A percentile compares a stretch with the other conserved stretches of the same genome.
Conservation (phyloP, 2,113 vertebrate species). For the Seriola aureovittata region DNA sequence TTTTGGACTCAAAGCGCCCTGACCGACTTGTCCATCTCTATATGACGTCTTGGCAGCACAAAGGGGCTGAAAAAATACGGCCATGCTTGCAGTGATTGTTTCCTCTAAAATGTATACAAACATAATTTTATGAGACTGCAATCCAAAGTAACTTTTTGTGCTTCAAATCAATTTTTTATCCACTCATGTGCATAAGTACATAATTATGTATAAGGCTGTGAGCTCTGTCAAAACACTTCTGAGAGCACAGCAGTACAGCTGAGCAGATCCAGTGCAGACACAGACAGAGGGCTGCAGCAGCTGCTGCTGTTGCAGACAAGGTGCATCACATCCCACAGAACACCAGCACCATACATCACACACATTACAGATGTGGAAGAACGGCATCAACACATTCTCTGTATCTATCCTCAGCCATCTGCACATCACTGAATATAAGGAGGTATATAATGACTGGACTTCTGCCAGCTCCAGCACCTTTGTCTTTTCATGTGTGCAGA, state of each 20-base stretch:
- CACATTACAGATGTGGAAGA: constrained; percentile 28
- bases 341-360: constrained; percentile 13
- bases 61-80: not conserved
- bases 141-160: constrained; percentile 19
- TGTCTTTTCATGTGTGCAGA: constrained; percentile 22
- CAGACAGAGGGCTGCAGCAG: constrained; percentile 7
- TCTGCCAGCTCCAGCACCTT: constrained; percentile 21
- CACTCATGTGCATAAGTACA: constrained; percentile 30
- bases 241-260: not conserved
- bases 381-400: constrained; percentile 31
- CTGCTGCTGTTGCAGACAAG: constrained; percentile 3
- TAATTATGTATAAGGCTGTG: constrained; percentile 31
- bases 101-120: constrained; percentile 2
- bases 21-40: not conserved
- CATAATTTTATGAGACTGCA: constrained; percentile 9
- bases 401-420: constrained; percentile 35
- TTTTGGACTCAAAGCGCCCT: not conserved
- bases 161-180: constrained; percentile 37
- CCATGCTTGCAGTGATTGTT: not conserved
- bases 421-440: constrained; percentile 45
- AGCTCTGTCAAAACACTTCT: constrained; percentile 29
- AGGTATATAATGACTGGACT: constrained; percentile 25
- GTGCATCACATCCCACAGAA: not conserved
- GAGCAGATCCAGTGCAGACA: not conserved
- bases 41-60: not conserved